phyloP scores from a whole-genome alignment of 2,113 vertebrate species.

The Pluvianellus socialis region DNA sequence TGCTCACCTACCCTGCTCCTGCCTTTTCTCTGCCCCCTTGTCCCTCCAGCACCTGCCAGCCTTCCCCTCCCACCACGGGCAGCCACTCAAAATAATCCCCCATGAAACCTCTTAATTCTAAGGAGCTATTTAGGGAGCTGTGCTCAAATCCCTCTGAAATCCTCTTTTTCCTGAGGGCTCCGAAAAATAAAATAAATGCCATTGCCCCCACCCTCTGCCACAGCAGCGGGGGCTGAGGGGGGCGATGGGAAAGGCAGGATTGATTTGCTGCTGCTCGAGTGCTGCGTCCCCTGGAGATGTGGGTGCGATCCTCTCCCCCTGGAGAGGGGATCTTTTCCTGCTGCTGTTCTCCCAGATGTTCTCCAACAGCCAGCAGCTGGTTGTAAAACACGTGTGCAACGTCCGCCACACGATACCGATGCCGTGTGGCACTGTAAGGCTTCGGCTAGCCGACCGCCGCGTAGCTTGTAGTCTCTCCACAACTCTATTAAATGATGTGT shows the following conservation, averaged over 20 bases:
- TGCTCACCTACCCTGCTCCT: neutral
- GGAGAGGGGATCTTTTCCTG: neutral
- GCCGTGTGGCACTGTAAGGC: neutral
- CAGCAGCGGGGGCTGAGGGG: rapidly evolving
- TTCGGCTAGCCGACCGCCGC: rapidly evolving
- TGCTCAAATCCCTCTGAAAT: constrained; percentile 48
- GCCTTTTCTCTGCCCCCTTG: neutral
- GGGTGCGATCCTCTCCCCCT: neutral
- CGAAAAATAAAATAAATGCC: neutral
- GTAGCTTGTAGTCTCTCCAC: neutral
- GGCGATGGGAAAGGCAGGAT: neutral
- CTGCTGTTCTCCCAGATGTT: neutral
- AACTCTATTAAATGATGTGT: neutral
- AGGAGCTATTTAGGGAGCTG: constrained; percentile 55
- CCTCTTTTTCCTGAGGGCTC: constrained; percentile 32
- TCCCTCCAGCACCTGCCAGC: neutral
- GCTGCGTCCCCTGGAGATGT: neutral
- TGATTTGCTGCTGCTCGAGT: neutral
- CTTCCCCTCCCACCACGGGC: neutral
- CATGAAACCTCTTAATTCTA: constrained; percentile 31
- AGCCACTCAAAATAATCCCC: neutral
- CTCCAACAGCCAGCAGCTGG: neutral
- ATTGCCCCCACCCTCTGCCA: neutral
- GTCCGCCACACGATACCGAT: rapidly evolving
- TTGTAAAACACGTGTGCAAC: rapidly evolving